Base-by-base conservation (phyloP, 1,140 invertebrate genomes). In the Drosophila nigromelanica region DNA sequence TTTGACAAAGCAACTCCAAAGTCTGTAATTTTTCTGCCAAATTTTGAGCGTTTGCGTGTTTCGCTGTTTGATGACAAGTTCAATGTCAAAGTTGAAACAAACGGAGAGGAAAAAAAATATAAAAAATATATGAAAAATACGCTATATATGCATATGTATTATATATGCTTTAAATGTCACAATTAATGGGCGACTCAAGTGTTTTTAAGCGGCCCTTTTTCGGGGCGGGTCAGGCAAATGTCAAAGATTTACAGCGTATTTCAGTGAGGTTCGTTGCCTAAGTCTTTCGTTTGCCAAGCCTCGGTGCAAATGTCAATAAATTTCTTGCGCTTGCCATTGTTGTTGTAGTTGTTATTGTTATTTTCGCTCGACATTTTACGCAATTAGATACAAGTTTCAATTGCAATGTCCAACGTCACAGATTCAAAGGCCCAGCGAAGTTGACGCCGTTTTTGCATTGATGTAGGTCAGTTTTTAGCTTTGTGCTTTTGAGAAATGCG, bases 381-480 rank as follows among this genome's bases (percentile, higher is more conserved):
- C 70, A 86, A 87, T 86, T 80, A 68, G 70, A 87, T 72, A 39
- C 60, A 62, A 62, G 63, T 73, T 73, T 87, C 81, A 86, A 82
- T 81, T 86, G 67, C 82, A 86, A 15, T 35, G 48, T 14, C n/a
- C 27, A 67, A 60, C 67, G 37, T 45, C 39, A 67, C 54, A 62
- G 62, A 45, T 40, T 51, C 60, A 80, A 66, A 68, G 56, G 80
- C 72, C 72, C 80, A 86, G 45, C 58, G 58, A 64, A 12, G 63
- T 52, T 39, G 51, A 15, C 60, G 60, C 73, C 11, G 47, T 47
- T 70, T 76, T 77, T 54, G 78, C 70, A 89, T 87, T 87, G 82
- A 87, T 87, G 82, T 87, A 87, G 82, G 82, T 87, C 82, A 87
- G 83, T 87, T 87, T 85, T 69, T 71, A 72, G 66, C 73, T 86